Percentiles rank a stretch among this genome's conserved stretches.
phyloP scores from a whole-genome alignment of 92 coral and sea anemone genomes.

The Phenganax marumi region DNA sequence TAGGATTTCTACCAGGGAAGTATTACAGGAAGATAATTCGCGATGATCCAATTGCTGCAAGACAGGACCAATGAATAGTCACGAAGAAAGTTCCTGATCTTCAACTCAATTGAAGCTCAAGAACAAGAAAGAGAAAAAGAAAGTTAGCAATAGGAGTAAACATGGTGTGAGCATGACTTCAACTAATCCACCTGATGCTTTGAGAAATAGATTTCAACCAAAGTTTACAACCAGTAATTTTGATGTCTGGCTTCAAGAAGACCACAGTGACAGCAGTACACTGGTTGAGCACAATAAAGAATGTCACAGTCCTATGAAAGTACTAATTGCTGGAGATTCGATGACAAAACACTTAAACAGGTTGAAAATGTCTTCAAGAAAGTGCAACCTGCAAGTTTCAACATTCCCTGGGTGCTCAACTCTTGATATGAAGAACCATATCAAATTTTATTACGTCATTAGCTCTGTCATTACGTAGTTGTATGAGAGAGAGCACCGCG shows the following conservation, averaged over 20 bases:
- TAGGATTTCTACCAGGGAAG: no score
- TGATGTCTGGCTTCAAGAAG: no score
- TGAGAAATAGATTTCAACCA: no score
- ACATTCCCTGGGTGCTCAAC: constrained; percentile 1
- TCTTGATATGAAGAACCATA: constrained; percentile 6
- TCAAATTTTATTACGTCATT: no score
- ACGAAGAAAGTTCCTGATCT: background rate
- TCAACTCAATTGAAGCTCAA: background rate
- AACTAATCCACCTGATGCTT: no score
- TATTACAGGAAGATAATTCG: constrained; percentile 12
- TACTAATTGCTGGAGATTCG: constrained; percentile 7
- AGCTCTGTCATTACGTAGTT: no score
- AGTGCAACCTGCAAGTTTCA: background rate
- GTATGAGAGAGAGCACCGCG: no score
- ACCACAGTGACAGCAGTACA: background rate
- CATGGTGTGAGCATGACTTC: no score
- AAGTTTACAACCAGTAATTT: background rate
- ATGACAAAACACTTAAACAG: background rate
- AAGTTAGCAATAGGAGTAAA: background rate
- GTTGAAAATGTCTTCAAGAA: background rate
- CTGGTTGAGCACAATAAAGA: no score
- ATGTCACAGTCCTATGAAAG: no score
- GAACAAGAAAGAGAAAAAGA: background rate
- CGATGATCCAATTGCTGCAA: background rate
- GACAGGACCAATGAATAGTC: background rate